These are phyloP conservation scores for Petromus typicus DNA, from an alignment of 2,113 vertebrate species.

Conservation along the genomic window DNA sequence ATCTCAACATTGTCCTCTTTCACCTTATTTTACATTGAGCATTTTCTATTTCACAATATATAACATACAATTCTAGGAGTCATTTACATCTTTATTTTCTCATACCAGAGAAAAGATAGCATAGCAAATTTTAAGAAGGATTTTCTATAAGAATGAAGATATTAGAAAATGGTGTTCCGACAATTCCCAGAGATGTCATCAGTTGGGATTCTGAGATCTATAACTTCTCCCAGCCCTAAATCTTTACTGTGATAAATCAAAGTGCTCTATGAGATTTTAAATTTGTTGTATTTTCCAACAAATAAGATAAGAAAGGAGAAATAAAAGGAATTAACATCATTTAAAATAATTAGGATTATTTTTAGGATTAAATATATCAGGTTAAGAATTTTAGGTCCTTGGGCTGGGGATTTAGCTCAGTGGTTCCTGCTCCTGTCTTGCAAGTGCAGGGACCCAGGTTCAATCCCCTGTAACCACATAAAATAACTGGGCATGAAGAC, in stretches of 20 bases:
- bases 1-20: no score
- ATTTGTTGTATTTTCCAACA: not conserved
- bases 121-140: not conserved
- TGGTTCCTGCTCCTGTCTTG: no score
- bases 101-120: no score
- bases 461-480: no score
- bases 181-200: not conserved
- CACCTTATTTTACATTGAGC: no score
- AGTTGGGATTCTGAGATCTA: not conserved
- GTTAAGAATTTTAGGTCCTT: not conserved
- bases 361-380: not conserved
- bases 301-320: not conserved
- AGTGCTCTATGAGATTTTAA: not conserved
- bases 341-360: not conserved
- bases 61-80: no score
- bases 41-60: no score
- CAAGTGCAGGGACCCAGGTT: no score
- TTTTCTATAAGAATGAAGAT: not conserved
- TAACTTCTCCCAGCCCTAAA: not conserved
- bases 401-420: no score
- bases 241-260: not conserved
- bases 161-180: not conserved
- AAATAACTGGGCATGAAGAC: no score
- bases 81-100: no score
- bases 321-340: not conserved